Evolutionary conservation across 2,888 invertebrate genomes (phyloP).

Genomic region (Drosophila nr. perissopoda): DNA sequence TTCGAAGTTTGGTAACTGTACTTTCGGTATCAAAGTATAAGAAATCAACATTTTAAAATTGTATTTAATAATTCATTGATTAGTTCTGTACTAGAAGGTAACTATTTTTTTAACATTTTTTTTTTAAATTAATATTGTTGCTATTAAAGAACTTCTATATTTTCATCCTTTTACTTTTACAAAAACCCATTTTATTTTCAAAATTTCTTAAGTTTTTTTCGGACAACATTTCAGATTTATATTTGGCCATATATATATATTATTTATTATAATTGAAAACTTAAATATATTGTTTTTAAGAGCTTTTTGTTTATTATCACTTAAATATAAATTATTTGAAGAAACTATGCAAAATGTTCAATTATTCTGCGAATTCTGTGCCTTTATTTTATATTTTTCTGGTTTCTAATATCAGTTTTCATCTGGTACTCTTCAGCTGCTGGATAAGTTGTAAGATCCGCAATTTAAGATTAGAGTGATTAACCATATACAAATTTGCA

Average conservation of each 20-base stretch:
- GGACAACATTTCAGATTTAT: neutral
- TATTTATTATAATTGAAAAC: neutral
- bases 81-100: neutral
- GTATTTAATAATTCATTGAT: neutral
- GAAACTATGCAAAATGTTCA: neutral
- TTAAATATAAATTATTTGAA: neutral
- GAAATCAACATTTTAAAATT: neutral
- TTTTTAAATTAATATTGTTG: neutral
- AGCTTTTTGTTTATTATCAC: neutral
- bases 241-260: neutral
- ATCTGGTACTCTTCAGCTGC: constrained; percentile 12
- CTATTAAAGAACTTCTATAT: neutral
- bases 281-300: neutral
- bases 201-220: neutral
- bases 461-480: constrained; percentile 20
- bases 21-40: no score
- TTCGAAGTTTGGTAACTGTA: no score
- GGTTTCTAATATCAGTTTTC: neutral
- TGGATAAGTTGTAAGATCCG: neutral
- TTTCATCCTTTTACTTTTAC: neutral
- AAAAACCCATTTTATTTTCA: neutral
- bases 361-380: neutral
- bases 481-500: constrained; percentile 34
- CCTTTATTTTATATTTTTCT: neutral
- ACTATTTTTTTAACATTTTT: neutral